These are phyloP conservation scores for Percopsis omiscomaycus DNA, from an alignment of 2,797 vertebrate genomes.

Conservation along the genomic window DNA sequence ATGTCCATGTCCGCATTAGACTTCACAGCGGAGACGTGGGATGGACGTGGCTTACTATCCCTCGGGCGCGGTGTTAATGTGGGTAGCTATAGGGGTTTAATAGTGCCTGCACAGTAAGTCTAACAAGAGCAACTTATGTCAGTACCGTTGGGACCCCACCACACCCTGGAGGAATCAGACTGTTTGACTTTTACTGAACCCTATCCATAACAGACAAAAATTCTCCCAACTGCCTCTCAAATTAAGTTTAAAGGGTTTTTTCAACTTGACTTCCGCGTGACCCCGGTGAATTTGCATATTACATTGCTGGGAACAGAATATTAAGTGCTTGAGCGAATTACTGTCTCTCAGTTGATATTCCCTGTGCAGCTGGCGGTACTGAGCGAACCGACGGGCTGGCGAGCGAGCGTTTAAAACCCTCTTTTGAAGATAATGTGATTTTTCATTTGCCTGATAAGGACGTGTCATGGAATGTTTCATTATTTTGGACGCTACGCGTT, in stretches of 20 bases:
- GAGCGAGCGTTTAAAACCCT: slow-evolving; percentile 71
- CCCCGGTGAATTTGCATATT: slow-evolving; percentile 79
- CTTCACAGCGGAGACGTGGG: slow-evolving; percentile 30
- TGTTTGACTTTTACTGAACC: slow-evolving; percentile 66
- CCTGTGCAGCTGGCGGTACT: slow-evolving; percentile 68
- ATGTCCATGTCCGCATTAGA: slow-evolving; percentile 24
- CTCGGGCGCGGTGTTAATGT: slow-evolving; percentile 51
- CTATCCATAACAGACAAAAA: slow-evolving; percentile 68
- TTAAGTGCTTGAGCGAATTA: slow-evolving; percentile 76
- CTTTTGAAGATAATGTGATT: slow-evolving; percentile 81
- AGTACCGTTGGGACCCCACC: slow-evolving; percentile 55
- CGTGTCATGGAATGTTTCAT: slow-evolving; percentile 77
- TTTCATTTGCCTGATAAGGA: slow-evolving; percentile 79
- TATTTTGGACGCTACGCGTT: slow-evolving; percentile 79
- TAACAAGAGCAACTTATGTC: slow-evolving; percentile 64
- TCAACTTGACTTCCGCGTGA: slow-evolving; percentile 74
- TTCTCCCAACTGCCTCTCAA: slow-evolving; percentile 68
- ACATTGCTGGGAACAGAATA: slow-evolving; percentile 77
- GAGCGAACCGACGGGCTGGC: slow-evolving; percentile 60
- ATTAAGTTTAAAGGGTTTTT: slow-evolving; percentile 67
- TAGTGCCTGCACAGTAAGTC: slow-evolving; percentile 53
- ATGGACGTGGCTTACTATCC: slow-evolving; percentile 27
- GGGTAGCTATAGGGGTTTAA: slow-evolving; percentile 50
- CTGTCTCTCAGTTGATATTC: slow-evolving; percentile 74
- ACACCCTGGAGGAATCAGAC: slow-evolving; percentile 47